phyloP scores from a whole-genome alignment of 2,888 invertebrate genomes.

The Camponotus fellah region DNA sequence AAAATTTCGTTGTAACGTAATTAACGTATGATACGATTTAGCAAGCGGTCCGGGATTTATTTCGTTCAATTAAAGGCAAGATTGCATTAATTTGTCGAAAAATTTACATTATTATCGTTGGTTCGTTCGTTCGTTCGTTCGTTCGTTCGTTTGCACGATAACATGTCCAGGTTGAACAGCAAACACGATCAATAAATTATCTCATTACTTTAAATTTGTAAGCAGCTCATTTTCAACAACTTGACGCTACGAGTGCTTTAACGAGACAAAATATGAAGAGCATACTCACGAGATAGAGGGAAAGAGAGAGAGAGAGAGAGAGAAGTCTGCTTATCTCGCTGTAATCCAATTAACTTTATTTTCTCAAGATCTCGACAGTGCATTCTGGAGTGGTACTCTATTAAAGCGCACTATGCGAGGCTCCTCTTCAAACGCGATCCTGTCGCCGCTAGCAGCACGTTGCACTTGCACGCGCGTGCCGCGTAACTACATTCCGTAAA shows the following conservation, averaged over 20 bases:
- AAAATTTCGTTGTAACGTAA: conserved; percentile 49
- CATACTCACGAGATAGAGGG: not conserved
- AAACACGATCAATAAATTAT: conserved; percentile 34
- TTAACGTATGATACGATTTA: conserved; percentile 43
- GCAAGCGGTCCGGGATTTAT: conserved; percentile 31
- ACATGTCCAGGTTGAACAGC: not conserved
- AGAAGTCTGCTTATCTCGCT: conserved; percentile 19
- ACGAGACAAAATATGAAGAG: conserved; percentile 44
- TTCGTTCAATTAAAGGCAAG: conserved; percentile 44
- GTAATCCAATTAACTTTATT: conserved; percentile 60
- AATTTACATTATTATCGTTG: conserved; percentile 29
- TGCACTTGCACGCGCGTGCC: conserved; percentile 52
- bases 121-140: not conserved
- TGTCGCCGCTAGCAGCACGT: conserved; percentile 44
- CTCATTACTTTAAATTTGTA: conserved; percentile 37
- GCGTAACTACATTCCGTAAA: conserved; percentile 52
- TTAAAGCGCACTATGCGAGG: conserved; percentile 51
- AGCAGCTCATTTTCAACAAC: conserved; percentile 41
- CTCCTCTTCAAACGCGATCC: conserved; percentile 54
- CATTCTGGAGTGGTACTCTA: conserved; percentile 47
- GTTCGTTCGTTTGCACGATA: not conserved
- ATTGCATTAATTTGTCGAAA: conserved; percentile 34
- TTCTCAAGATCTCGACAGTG: conserved; percentile 54
- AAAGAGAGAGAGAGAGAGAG: not conserved
- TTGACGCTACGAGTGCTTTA: conserved; percentile 38